Conservation (phyloP, 2,113 vertebrate genomes). For the Ceyx margarethae region DNA sequence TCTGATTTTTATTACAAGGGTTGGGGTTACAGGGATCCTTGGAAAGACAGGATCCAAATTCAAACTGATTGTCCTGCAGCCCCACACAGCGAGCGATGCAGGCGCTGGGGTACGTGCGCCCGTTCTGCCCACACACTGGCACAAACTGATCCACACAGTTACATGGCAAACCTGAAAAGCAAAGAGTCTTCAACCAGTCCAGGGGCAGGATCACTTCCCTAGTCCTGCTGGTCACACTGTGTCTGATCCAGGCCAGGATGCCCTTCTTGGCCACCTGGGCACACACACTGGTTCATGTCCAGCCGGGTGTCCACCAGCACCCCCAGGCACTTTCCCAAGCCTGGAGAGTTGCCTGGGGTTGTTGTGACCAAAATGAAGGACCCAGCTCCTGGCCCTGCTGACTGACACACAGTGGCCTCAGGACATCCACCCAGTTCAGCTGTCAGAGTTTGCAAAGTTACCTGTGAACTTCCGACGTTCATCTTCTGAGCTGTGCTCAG, state of each 20-base stretch:
- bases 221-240: too few relatives aligned
- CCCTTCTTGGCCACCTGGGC: too few relatives aligned
- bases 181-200: background rate
- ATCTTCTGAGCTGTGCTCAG: constrained; percentile 79
- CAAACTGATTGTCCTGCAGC: constrained; percentile 89
- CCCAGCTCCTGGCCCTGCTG: too few relatives aligned
- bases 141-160: constrained; percentile 93
- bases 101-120: constrained; percentile 93
- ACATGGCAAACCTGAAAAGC: constrained; percentile 87
- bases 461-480: constrained; percentile 85
- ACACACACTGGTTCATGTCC: too few relatives aligned
- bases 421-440: background rate
- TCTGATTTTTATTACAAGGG: constrained; percentile 87
- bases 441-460: constrained; percentile 24
- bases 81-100: constrained; percentile 94
- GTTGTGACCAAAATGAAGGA: too few relatives aligned
- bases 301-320: too few relatives aligned
- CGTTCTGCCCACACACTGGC: constrained; percentile 91
- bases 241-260: too few relatives aligned
- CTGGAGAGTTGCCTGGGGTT: too few relatives aligned
- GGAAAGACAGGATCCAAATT: constrained; percentile 87
- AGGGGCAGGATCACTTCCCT: too few relatives aligned
- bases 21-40: constrained; percentile 87
- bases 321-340: too few relatives aligned
- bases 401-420: too few relatives aligned